Evolutionary conservation across 2,797 vertebrate species (phyloP).

Genomic region (Lateolabrax maculatus): DNA sequence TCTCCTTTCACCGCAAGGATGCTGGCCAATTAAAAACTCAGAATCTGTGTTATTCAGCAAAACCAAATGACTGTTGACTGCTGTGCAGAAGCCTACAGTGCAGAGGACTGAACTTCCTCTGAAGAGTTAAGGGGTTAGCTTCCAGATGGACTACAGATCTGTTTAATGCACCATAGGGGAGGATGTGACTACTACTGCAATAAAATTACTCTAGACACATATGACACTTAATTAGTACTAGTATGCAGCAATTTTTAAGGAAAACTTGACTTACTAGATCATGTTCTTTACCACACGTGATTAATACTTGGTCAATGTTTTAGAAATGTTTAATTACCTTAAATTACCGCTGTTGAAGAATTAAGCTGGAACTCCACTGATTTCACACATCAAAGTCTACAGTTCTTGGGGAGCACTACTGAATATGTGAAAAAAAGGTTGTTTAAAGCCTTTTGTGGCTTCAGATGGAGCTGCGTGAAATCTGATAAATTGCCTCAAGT

Average conservation of each 20-base stretch:
- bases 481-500: not conserved
- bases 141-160: conserved; percentile 75
- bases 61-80: conserved; percentile 79
- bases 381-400: not conserved
- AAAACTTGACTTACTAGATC: not conserved
- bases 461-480: not conserved
- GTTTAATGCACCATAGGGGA: conserved; percentile 57
- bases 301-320: not conserved
- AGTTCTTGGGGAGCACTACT: not conserved
- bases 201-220: conserved; percentile 29
- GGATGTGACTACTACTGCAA: conserved; percentile 42
- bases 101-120: conserved; percentile 56
- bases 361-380: not conserved
- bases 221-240: conserved; percentile 15
- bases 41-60: conserved; percentile 81
- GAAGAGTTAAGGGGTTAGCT: conserved; percentile 64
- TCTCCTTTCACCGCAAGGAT: conserved; percentile 66
- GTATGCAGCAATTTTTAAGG: not conserved
- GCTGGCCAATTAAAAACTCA: conserved; percentile 77
- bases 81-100: conserved; percentile 63
- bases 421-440: not conserved
- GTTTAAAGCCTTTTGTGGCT: not conserved
- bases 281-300: not conserved
- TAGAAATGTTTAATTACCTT: not conserved
- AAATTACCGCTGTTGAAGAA: not conserved